A percentile compares a stretch with the other conserved stretches of the same genome.
Conservation (phyloP, 1,140 invertebrate species). For the Drosophila navojoa region DNA sequence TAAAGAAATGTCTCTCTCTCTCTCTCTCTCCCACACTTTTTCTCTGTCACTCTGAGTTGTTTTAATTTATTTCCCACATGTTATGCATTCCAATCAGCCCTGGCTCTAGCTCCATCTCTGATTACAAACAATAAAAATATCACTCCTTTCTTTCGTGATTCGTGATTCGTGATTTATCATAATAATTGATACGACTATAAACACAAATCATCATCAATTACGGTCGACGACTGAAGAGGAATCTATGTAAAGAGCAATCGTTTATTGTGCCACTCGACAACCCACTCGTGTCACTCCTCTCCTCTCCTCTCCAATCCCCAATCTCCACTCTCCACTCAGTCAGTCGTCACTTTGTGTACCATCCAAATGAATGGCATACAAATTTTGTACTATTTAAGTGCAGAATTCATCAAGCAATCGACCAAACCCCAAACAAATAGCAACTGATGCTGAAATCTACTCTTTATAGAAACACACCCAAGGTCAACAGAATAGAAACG, state of each 20-base stretch:
- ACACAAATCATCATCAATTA: conserved; percentile 59
- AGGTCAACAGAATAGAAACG: neutral
- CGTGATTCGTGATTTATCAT: conserved; percentile 77
- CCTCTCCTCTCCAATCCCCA: neutral
- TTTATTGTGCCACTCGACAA: conserved; percentile 44
- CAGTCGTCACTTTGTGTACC: conserved; percentile 51
- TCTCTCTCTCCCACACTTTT: neutral
- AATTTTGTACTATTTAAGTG: conserved; percentile 68
- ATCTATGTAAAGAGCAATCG: conserved; percentile 43
- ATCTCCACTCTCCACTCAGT: conserved; percentile 12
- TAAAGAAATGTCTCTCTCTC: neutral
- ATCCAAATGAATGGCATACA: conserved; percentile 75
- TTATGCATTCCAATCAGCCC: conserved; percentile 74
- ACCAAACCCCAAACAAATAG: conserved; percentile 11
- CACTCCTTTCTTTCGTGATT: conserved; percentile 54
- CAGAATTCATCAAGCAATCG: conserved; percentile 54
- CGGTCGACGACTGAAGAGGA: conserved; percentile 26
- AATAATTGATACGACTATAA: conserved; percentile 64
- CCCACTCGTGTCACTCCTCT: neutral
- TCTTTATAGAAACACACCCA: neutral
- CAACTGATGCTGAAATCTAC: conserved; percentile 12
- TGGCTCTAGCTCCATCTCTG: conserved; percentile 11
- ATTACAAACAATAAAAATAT: conserved; percentile 80
- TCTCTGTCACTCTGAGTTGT: conserved; percentile 1
- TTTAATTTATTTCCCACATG: conserved; percentile 53